Evolutionary conservation across 1,140 invertebrate species (phyloP), one percentile per base, ranked within the genome.

Genomic region (Zophobas morio): DNA sequence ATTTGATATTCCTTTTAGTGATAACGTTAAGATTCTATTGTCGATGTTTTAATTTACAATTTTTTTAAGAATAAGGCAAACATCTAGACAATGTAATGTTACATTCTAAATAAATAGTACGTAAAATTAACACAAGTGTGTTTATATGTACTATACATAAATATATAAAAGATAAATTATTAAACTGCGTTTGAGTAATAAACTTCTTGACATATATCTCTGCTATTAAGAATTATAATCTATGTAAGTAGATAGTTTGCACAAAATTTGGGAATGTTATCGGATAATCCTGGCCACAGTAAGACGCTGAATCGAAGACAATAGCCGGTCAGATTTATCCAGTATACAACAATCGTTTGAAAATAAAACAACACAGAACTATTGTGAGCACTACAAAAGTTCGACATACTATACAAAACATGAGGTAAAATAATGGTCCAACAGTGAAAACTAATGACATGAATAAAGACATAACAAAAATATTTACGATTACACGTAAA

Each of bases 401-500:
- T 74, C 53, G 20, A 57, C 66, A 78, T 66, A 78, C 40, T 54
- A 70, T 60, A 63, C 75, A 71, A 35, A 57, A 63, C 39, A 75
- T 75, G 77, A 75, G 77, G 73, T 78, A 78, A 78, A 78, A 78
- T 75, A 78, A 75, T 78, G 77, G 77, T 78, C 72, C 57, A 66
- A 66, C 60, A 66, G 60, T 66, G 40, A 42, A 66, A 66, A 66
- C 60, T 66, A 66, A 42, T 66, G 60, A 66, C 60, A 66, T 66
- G 60, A 66, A 56, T 34, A 42, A 51, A 77, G 56, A 73, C 35
- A 72, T 57, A 57, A 57, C 51, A 71, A 78, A 42, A 75, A 74
- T 78, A 78, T 63, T 54, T 72, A 72, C 57, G 70, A 78, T 63
- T 35, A 57, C 66, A 78, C 54, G 60, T 75, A 75, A 75, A 57